These are phyloP conservation scores for Fissipunctia ypsillon DNA, from an alignment of 2,888 invertebrate species.

Conservation along the genomic window DNA sequence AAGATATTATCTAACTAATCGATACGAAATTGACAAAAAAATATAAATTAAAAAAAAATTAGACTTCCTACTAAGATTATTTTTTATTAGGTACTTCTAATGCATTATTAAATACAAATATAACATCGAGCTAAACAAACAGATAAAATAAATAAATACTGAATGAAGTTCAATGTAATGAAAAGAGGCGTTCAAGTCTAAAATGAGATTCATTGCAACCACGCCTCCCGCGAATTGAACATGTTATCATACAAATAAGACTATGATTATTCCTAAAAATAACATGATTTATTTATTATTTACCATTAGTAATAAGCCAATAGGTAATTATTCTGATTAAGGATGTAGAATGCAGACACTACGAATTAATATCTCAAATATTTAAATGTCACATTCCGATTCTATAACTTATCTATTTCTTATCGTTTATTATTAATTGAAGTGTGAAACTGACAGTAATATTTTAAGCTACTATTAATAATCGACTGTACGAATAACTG, in stretches of 20 bases:
- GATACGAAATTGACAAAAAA: background rate
- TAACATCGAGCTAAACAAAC: slow-evolving; percentile 46
- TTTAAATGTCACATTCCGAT: slow-evolving; percentile 26
- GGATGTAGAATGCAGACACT: slow-evolving; percentile 16
- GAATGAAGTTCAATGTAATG: slow-evolving; percentile 49
- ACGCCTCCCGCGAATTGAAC: slow-evolving; percentile 54
- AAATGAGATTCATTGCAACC: slow-evolving; percentile 55
- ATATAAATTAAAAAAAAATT: background rate
- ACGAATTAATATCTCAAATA: slow-evolving; percentile 19
- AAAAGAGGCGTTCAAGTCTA: slow-evolving; percentile 60
- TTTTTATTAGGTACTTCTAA: background rate
- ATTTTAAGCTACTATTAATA: slow-evolving; percentile 13
- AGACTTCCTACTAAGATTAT: background rate
- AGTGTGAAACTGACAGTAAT: slow-evolving; percentile 29
- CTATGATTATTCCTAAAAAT: slow-evolving; percentile 25
- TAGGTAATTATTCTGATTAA: slow-evolving; percentile 11
- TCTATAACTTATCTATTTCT: slow-evolving; percentile 29
- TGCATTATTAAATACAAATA: slow-evolving; percentile 13
- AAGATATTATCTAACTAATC: background rate
- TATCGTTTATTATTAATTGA: slow-evolving; percentile 22
- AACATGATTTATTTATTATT: slow-evolving; percentile 38
- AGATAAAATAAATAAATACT: slow-evolving; percentile 37
- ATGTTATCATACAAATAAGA: slow-evolving; percentile 33
- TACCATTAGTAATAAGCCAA: slow-evolving; percentile 29
- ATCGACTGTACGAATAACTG: background rate